A percentile compares a stretch with the other conserved stretches of the same genome.
These are phyloP conservation scores for Zaprionus lineosus DNA, from an alignment of 2,888 invertebrate species.

Conservation along the genomic window DNA sequence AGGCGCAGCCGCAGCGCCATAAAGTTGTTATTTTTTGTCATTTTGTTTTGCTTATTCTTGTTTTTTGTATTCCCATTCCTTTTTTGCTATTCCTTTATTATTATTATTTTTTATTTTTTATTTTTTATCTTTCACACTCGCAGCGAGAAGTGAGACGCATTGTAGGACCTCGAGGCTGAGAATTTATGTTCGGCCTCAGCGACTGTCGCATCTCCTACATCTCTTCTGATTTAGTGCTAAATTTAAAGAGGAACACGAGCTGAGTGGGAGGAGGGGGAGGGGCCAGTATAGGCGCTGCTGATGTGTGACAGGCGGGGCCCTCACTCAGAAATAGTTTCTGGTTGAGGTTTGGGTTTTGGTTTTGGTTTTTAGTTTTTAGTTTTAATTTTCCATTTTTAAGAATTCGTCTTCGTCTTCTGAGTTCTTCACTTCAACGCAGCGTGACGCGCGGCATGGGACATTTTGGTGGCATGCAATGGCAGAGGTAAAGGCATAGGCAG, in stretches of 20 bases:
- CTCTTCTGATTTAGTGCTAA: constrained; percentile 79
- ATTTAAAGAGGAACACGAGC: constrained; percentile 57
- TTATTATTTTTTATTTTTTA: not conserved
- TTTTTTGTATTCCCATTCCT: too few species aligned
- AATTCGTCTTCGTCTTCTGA: too few species aligned
- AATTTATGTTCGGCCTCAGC: constrained; percentile 69
- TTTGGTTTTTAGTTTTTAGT: constrained; percentile 1
- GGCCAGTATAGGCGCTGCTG: not conserved
- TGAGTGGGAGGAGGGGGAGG: not conserved
- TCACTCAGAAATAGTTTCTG: constrained; percentile 46
- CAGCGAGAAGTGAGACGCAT: constrained; percentile 66
- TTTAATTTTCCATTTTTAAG: constrained; percentile 35
- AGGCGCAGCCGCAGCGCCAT: constrained; percentile 58
- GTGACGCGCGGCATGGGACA: constrained; percentile 68
- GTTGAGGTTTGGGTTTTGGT: constrained; percentile 6
- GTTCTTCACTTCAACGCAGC: constrained; percentile 52
- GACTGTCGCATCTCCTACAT: constrained; percentile 51
- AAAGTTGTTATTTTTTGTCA: constrained; percentile 35
- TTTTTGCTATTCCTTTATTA: too few species aligned
- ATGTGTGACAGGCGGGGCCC: constrained; percentile 2
- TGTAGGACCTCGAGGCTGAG: constrained; percentile 44
- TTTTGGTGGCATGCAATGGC: too few species aligned
- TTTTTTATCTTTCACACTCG: constrained; percentile 17
- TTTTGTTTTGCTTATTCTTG: too few species aligned
- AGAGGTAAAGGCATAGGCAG: too few species aligned